phyloP scores from a whole-genome alignment of 1,140 invertebrate genomes.

The Drosophila grimshawi region DNA sequence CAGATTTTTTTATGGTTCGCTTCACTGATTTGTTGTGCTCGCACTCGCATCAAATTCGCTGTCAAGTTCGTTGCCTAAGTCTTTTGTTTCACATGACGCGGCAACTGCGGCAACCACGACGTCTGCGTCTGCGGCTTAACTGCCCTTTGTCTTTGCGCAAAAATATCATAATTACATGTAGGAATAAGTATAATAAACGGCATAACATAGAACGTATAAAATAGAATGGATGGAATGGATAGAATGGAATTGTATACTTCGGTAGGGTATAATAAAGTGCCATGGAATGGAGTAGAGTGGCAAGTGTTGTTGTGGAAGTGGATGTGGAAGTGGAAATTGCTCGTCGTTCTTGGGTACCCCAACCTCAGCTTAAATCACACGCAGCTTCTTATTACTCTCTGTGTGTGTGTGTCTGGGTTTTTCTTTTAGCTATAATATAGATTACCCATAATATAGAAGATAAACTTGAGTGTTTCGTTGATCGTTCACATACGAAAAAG shows the following conservation, averaged over 20 bases:
- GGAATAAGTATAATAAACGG: conserved; percentile 42
- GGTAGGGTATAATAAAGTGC: background rate
- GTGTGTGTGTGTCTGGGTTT: background rate
- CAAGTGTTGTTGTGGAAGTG: conserved; percentile 34
- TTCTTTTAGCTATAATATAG: background rate
- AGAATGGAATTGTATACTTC: conserved; percentile 11
- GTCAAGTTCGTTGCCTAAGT: conserved; percentile 48
- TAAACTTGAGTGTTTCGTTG: no score
- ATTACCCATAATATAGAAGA: background rate
- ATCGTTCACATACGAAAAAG: no score
- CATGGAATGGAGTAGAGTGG: conserved; percentile 24
- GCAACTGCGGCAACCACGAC: background rate
- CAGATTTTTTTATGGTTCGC: conserved; percentile 38
- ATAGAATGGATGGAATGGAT: conserved; percentile 23
- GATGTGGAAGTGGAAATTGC: conserved; percentile 54
- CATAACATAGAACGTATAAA: conserved; percentile 24
- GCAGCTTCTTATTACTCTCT: conserved; percentile 22
- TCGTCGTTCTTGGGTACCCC: conserved; percentile 29
- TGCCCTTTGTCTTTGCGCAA: conserved; percentile 73
- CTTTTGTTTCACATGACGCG: conserved; percentile 61
- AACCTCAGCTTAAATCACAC: conserved; percentile 47
- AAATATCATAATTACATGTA: conserved; percentile 57
- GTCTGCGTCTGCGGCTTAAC: conserved; percentile 44
- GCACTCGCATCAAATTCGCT: conserved; percentile 6
- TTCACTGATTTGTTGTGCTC: conserved; percentile 24